Percentiles rank a stretch among this genome's conserved stretches.
phyloP scores from a whole-genome alignment of 2,797 vertebrate genomes.

The Euphonia xanthogaster region DNA sequence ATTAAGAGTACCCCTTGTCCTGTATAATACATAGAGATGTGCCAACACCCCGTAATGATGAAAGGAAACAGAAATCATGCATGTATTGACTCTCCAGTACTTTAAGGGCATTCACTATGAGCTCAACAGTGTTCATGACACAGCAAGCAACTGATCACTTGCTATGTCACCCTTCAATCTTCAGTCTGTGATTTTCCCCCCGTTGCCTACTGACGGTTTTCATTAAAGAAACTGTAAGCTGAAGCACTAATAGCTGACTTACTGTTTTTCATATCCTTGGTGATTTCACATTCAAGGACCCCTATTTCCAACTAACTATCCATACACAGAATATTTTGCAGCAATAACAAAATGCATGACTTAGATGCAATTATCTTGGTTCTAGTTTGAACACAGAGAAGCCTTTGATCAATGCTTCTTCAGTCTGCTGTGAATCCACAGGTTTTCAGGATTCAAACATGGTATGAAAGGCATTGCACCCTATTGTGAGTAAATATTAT shows the following conservation, averaged over 20 bases:
- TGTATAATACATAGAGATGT: not conserved
- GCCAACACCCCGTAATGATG: not conserved
- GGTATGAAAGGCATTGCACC: not conserved
- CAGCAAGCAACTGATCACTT: not conserved
- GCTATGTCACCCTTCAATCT: not conserved
- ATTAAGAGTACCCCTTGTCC: not conserved
- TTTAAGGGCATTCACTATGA: not conserved
- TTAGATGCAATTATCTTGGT: slow-evolving; percentile 7
- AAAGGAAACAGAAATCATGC: not conserved
- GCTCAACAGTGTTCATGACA: not conserved
- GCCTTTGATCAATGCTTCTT: slow-evolving; percentile 31
- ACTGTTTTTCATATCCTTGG: not conserved
- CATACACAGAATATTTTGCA: not conserved
- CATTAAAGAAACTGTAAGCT: not conserved
- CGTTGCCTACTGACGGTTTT: not conserved
- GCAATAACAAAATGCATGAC: not conserved
- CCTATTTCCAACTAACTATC: not conserved
- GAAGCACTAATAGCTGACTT: not conserved
- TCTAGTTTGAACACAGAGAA: slow-evolving; percentile 3
- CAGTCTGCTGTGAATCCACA: not conserved
- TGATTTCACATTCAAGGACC: not conserved
- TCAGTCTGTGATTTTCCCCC: not conserved
- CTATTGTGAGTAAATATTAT: slow-evolving; percentile 16
- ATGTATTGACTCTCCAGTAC: not conserved
- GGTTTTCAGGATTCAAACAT: not conserved